A percentile compares a stretch with the other conserved stretches of the same genome.
These are phyloP conservation scores for Palaemon carinicauda DNA, from an alignment of 1,140 invertebrate species.

Conservation along the genomic window DNA sequence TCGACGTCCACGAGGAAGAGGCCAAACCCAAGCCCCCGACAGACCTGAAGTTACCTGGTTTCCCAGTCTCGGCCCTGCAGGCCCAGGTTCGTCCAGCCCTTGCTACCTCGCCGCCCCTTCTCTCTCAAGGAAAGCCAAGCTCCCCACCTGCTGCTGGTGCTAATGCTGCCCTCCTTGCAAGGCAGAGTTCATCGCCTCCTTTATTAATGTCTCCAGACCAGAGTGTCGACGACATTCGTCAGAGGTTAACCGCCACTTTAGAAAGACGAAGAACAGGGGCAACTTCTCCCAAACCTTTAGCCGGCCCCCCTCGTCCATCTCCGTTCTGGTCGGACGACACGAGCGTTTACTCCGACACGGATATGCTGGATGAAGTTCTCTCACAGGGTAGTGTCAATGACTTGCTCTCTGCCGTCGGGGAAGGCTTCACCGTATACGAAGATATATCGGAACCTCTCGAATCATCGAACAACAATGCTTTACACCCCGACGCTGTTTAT, in stretches of 20 bases:
- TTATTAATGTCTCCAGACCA: conserved; percentile 41
- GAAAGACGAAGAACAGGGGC: conserved; percentile 38
- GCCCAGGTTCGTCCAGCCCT: conserved; percentile 15
- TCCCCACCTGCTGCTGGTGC: neutral
- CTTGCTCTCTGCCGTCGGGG: conserved; percentile 53
- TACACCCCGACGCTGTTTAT: conserved; percentile 49
- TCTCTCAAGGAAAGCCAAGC: neutral
- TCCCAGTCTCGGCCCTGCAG: neutral
- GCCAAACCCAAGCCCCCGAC: conserved; percentile 38
- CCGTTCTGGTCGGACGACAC: conserved; percentile 58
- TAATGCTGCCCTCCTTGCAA: neutral
- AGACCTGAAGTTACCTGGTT: conserved; percentile 16
- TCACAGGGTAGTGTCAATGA: conserved; percentile 59
- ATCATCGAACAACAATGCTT: conserved; percentile 1
- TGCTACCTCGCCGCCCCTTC: conserved; percentile 19
- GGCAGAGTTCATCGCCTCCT: neutral
- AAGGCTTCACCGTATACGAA: conserved; percentile 57
- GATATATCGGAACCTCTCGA: conserved; percentile 40
- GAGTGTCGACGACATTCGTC: conserved; percentile 53
- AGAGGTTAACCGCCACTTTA: conserved; percentile 50
- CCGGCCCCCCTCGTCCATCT: neutral
- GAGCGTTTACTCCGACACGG: conserved; percentile 57
- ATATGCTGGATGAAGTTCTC: conserved; percentile 57
- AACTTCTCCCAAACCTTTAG: neutral
- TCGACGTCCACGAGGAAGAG: conserved; percentile 17